Base-by-base conservation (phyloP, 2,113 vertebrate genomes). In the Saguinus imperator region DNA sequence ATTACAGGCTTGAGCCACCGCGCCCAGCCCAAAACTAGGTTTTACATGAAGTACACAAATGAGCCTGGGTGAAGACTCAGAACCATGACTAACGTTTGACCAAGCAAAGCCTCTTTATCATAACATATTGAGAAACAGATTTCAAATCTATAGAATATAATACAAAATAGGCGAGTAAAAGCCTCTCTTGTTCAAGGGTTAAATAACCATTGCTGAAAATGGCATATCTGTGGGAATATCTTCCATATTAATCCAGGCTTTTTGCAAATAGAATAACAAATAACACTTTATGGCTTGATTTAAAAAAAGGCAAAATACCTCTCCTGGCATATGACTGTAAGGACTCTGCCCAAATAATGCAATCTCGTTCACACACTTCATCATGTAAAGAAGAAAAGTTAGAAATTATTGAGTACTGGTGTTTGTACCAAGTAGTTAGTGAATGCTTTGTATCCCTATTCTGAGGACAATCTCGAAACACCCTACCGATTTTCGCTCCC, bases 101-200 rank as follows among this genome's bases (percentile, higher is more conserved):
- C 37, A 40, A 40, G 37, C 2, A 40, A 40, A 40, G 37, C 37
- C 37, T 40, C 37, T 40, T 40, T 40, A 40, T 40, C 37, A 40
- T 40, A 40, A 40, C 37, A 40, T 40, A 40, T 40, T 40, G 37
- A 40, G 37, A 40, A 40, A 40, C 37, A 40, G 37, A 40, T 40
- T 40, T 40, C 37, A 40, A 40, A 40, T 40, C 37, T 40, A 40
- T 40, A 3, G 37, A 40, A 40, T 40, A 40, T 40, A 40, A 40
- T 40, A 40, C 21, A 84, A 96, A 94, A 87, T 89, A 93, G 85
- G 84, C 86, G 95, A 75, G 92, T 89, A 94, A 97, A 97, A 70
- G 72, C 57, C 89, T 94, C 91, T 96, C 94, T 94, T 84, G 75
- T 95, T 43, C 89, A 96, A 97, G 79, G 86, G 61, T 75, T 57